Evolutionary conservation across 2,113 vertebrate genomes (phyloP).

Genomic region (Murina feae): DNA sequence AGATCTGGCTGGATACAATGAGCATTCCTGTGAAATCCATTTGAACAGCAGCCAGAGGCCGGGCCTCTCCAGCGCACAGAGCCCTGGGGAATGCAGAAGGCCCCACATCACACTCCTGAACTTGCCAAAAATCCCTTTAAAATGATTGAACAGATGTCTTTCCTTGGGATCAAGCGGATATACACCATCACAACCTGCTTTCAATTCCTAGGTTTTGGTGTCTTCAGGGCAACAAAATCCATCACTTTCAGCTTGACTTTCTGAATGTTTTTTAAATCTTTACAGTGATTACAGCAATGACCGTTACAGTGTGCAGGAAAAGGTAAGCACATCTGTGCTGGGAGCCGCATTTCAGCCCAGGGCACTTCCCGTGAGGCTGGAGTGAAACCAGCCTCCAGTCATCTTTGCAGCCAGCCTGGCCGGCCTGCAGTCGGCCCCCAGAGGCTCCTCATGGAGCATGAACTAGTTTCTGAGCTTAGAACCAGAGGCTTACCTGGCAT

Average conservation of each 20-base stretch:
- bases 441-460: neutral
- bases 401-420: neutral
- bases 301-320: neutral
- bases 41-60: neutral
- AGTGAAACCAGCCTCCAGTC: neutral
- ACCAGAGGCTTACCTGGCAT: neutral
- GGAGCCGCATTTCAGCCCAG: neutral
- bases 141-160: slow-evolving; percentile 56
- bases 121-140: slow-evolving; percentile 49
- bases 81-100: neutral
- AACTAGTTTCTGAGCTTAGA: neutral
- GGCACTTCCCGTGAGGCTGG: neutral
- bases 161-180: neutral
- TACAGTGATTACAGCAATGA: neutral
- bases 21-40: slow-evolving; percentile 8
- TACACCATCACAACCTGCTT: slow-evolving; percentile 19
- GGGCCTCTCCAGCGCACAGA: neutral
- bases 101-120: neutral
- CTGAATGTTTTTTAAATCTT: slow-evolving; percentile 16
- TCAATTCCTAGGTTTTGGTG: neutral
- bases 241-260: slow-evolving; percentile 28
- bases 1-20: neutral
- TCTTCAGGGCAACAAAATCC: slow-evolving; percentile 37
- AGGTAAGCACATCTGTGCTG: neutral
- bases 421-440: accelerated